phyloP scores from a whole-genome alignment of 2,113 vertebrate genomes.

The Sardina pilchardus region DNA sequence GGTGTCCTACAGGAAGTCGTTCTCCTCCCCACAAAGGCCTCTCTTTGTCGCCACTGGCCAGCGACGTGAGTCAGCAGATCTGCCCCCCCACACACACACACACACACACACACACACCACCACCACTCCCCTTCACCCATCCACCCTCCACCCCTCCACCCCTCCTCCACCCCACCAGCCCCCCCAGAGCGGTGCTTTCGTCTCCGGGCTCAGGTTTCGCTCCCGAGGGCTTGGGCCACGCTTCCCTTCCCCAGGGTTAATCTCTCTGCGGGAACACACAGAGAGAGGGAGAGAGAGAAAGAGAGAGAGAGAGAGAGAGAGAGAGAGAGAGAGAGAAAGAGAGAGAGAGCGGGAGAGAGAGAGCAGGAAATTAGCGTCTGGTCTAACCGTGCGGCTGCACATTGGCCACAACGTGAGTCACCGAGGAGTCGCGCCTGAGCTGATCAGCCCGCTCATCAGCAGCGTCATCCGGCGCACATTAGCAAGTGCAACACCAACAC shows the following conservation, averaged over 20 bases:
- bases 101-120: not conserved
- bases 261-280: not conserved
- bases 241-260: conserved; percentile 25
- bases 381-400: not conserved
- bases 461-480: not conserved
- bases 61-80: conserved; percentile 59
- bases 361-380: not conserved
- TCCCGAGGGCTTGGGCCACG: conserved; percentile 30
- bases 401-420: not conserved
- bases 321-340: not conserved
- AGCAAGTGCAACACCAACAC: too few species aligned
- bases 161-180: conserved; percentile 5
- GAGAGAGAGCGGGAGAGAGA: not conserved
- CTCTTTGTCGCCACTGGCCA: conserved; percentile 60
- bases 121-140: not conserved
- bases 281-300: not conserved
- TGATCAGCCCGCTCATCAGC: not conserved
- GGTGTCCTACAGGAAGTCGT: not conserved
- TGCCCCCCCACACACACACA: conserved; percentile 3
- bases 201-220: conserved; percentile 66
- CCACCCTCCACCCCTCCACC: not conserved
- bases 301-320: not conserved
- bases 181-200: conserved; percentile 55
- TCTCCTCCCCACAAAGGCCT: conserved; percentile 1
- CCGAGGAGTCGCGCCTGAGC: not conserved